A percentile compares a stretch with the other conserved stretches of the same genome.
phyloP scores from a whole-genome alignment of 1,140 invertebrate genomes.

The Drosophila santomea region DNA sequence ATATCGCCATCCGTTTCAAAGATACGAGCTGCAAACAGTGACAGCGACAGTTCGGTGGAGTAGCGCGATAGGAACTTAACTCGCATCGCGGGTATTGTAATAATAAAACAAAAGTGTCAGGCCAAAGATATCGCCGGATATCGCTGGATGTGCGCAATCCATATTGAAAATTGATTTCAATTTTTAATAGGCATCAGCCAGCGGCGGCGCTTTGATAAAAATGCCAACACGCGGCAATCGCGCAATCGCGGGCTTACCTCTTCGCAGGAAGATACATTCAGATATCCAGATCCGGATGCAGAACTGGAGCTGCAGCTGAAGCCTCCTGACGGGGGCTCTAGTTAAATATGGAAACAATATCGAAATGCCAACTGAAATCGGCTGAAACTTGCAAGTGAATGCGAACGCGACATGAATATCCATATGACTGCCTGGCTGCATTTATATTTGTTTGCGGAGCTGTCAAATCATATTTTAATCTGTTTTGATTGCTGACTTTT shows the following conservation, averaged over 20 bases:
- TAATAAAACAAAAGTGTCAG: conserved; percentile 62
- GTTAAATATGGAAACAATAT: conserved; percentile 78
- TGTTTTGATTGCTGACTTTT: conserved; percentile 85
- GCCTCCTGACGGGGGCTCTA: conserved; percentile 58
- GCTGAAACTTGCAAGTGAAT: conserved; percentile 48
- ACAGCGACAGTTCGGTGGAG: conserved; percentile 33
- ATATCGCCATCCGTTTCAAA: conserved; percentile 66
- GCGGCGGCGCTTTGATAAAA: conserved; percentile 69
- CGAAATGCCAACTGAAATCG: conserved; percentile 65
- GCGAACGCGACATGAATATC: conserved; percentile 52
- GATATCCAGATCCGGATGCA: conserved; percentile 48
- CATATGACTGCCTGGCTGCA: conserved; percentile 16
- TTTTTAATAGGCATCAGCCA: conserved; percentile 71
- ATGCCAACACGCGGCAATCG: conserved; percentile 78
- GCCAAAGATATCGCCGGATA: conserved; percentile 41
- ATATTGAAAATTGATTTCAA: conserved; percentile 83
- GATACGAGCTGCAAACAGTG: conserved; percentile 51
- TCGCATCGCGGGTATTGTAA: conserved; percentile 49
- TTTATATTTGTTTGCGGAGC: conserved; percentile 64
- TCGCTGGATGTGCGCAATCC: conserved; percentile 61
- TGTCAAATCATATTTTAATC: conserved; percentile 85
- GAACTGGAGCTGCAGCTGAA: neutral
- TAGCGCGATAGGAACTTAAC: conserved; percentile 50
- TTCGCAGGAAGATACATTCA: conserved; percentile 37
- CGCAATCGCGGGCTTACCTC: conserved; percentile 72